Conservation (phyloP, 2,888 invertebrate species). For the Orthonevra nobilis region DNA sequence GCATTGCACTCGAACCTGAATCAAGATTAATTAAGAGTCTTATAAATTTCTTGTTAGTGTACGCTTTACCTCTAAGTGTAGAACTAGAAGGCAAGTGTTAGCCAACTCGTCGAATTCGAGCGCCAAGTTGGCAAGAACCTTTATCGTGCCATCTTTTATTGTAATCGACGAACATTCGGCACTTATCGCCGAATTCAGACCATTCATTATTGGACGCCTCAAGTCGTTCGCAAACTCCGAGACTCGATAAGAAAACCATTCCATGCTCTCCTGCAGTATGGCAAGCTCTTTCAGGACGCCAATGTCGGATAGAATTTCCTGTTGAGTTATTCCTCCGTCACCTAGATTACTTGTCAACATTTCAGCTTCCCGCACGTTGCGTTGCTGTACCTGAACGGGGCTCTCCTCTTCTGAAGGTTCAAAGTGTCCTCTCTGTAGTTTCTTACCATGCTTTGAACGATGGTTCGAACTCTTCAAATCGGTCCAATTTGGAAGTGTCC, state of each 20-base stretch:
- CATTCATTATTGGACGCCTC: constrained; percentile 81
- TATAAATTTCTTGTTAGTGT: not conserved
- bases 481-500: constrained; percentile 90
- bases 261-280: constrained; percentile 95
- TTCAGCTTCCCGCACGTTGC: constrained; percentile 94
- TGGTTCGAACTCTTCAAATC: constrained; percentile 82
- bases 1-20: constrained; percentile 93
- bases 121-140: constrained; percentile 86
- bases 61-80: constrained; percentile 91
- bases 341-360: constrained; percentile 95
- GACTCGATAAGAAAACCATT: constrained; percentile 89
- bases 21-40: constrained; percentile 54
- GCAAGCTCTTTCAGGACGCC: constrained; percentile 91
- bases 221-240: constrained; percentile 83
- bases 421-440: constrained; percentile 77
- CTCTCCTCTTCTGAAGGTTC: constrained; percentile 87
- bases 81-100: constrained; percentile 92
- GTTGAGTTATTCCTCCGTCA: constrained; percentile 90
- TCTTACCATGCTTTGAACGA: constrained; percentile 74
- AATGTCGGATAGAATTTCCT: constrained; percentile 93
- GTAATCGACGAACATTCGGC: constrained; percentile 76
- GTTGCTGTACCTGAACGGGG: constrained; percentile 88
- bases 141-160: constrained; percentile 83
- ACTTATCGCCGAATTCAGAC: constrained; percentile 73
- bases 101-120: constrained; percentile 93